Base-by-base conservation (phyloP, 37 sponge, comb jelly and placozoan genomes). In the Ephydatia muelleri region DNA sequence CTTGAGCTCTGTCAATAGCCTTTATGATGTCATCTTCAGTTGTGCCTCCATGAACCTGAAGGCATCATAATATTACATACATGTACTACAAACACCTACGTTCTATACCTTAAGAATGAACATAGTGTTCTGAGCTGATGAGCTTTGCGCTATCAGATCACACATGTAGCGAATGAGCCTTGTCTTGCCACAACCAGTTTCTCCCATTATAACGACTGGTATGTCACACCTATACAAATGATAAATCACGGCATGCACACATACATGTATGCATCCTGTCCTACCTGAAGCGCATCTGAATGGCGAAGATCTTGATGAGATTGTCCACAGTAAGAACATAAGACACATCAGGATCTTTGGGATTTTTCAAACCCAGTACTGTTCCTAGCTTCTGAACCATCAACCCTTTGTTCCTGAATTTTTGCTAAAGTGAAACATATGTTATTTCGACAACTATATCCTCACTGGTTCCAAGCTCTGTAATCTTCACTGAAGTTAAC, bases 171-270 rank as follows among this genome's bases (percentile, higher is more conserved):
- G 27, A 90, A 31, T 64, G 30, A 31, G 38, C 35, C 66, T 79
- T 0, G 90, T 89, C 40, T 89, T 89, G 3, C 97, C 97, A 88
- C 97, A 97, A 26, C 97, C 97, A 37, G 97, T 97, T 67, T 97
- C 97, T 36, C 97, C 97, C 94, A 97, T 97, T 9, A 97, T 78
- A 0, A 97, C 89, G 4, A 97, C 97, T 32, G 97, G 97, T 37
- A 97, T 94, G 72, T 84, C 83, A 70, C 95, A 92, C 70, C 94
- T 83, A 76, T 16, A 35, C 30, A 71, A 71, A 25, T 12, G 29
- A 35, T 21, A 71, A 0, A 25, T 34, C 33, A 35, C 8, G 23
- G 8, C 30, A 68, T 68, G 5, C 3, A 29, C 30, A 34, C 75
- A 13, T 23, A 38, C 4, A 8, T 43, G 47, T 8, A 48, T 77